phyloP scores from a whole-genome alignment of 2,888 invertebrate genomes.

The Agrochola lota region DNA sequence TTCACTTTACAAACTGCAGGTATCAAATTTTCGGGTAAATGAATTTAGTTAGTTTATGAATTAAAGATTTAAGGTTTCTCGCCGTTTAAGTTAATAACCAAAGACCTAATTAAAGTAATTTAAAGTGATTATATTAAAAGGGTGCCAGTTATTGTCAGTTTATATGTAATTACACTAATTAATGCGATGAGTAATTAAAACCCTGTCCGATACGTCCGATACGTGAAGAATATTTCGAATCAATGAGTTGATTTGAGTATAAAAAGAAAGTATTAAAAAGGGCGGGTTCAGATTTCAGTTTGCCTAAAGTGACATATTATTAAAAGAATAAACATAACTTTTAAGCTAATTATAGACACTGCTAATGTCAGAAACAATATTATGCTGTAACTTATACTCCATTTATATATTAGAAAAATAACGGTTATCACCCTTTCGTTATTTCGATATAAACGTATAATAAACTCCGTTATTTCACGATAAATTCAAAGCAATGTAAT shows the following conservation, averaged over 20 bases:
- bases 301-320: too few species aligned
- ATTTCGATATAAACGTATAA: too few species aligned
- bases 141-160: not conserved
- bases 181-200: not conserved
- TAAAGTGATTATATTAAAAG: not conserved
- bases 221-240: conserved; percentile 10
- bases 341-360: not conserved
- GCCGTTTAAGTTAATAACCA: not conserved
- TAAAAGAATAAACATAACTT: not conserved
- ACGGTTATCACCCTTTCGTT: too few species aligned
- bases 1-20: not conserved
- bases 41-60: conserved; percentile 16
- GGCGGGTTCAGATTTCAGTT: not conserved
- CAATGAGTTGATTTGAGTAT: conserved; percentile 1
- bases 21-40: conserved; percentile 17
- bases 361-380: not conserved
- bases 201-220: not conserved
- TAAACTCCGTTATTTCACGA: too few species aligned
- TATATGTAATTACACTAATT: not conserved
- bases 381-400: too few species aligned
- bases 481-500: too few species aligned
- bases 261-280: conserved; percentile 3
- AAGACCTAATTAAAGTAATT: conserved; percentile 3
- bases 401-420: too few species aligned
- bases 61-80: conserved; percentile 17